A percentile compares a stretch with the other conserved stretches of the same genome.
Conservation (phyloP, 2,888 invertebrate species). For the Meliscaeva auricollis region DNA sequence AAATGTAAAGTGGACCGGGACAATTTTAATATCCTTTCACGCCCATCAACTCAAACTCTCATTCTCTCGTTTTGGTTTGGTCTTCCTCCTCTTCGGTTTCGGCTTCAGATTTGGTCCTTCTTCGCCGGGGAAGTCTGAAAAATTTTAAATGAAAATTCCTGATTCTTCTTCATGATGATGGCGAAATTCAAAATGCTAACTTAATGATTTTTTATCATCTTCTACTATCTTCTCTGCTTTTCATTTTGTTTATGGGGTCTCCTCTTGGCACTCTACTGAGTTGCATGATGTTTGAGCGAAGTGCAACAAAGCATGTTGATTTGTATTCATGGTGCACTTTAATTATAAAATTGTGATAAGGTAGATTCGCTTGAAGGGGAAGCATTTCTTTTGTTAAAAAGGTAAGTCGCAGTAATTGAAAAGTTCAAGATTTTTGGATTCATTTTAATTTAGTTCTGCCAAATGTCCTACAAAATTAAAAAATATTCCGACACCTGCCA, state of each 20-base stretch:
- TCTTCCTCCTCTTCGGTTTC: not conserved
- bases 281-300: not conserved
- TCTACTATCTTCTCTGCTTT: not conserved
- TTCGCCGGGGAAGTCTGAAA: not conserved
- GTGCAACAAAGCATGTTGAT: slow-evolving; percentile 12
- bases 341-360: not conserved
- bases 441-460: no score
- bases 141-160: slow-evolving; percentile 36
- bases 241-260: not conserved
- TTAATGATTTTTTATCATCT: slow-evolving; percentile 13
- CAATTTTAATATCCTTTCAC: slow-evolving; percentile 60
- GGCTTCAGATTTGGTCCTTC: not conserved
- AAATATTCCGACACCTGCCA: no score
- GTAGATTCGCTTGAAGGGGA: not conserved
- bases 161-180: not conserved
- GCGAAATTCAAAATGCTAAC: slow-evolving; percentile 10
- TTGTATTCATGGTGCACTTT: not conserved
- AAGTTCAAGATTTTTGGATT: no score
- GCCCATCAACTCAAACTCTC: slow-evolving; percentile 8
- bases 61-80: not conserved
- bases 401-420: no score
- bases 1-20: slow-evolving; percentile 33
- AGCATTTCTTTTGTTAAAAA: not conserved
- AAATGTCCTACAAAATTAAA: no score
- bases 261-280: not conserved